Evolutionary conservation across 2,113 vertebrate species (phyloP).

Genomic region (Cettia cetti): DNA sequence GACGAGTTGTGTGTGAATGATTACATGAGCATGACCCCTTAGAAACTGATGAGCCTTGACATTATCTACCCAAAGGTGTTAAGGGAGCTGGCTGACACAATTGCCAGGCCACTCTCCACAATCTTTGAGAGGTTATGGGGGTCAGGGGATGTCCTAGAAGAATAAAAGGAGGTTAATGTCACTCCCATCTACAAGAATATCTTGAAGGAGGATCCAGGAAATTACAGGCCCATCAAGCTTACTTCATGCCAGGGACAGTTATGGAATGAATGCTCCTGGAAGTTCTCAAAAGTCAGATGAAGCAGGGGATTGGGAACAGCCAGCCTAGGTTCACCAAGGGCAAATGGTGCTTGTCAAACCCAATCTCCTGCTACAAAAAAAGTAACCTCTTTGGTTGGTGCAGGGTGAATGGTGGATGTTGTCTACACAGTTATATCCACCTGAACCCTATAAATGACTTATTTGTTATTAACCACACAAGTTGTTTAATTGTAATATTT

Average conservation of each 20-base stretch:
- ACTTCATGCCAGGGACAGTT: too few relatives aligned
- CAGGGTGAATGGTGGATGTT: too few relatives aligned
- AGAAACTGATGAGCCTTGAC: neutral
- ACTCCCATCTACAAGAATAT: neutral
- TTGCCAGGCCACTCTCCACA: neutral
- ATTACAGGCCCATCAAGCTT: too few relatives aligned
- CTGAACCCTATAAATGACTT: neutral
- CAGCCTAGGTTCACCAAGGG: neutral
- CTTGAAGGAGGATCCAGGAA: neutral
- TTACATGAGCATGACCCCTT: neutral
- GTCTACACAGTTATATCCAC: neutral
- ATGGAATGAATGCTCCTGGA: too few relatives aligned
- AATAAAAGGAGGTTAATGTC: neutral
- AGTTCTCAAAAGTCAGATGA: too few relatives aligned
- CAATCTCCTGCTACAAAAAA: fast-evolving
- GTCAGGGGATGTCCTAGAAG: neutral
- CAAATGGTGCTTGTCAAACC: neutral
- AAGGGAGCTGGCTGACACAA: neutral
- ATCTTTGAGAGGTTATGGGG: neutral
- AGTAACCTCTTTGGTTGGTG: neutral
- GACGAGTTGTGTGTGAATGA: neutral
- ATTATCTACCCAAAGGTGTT: too few relatives aligned
- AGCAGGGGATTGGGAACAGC: neutral
- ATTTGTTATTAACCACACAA: neutral
- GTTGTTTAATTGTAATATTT: neutral